Percentiles rank a stretch among this genome's conserved stretches.
phyloP scores from a whole-genome alignment of 2,113 vertebrate genomes.

The Gracilinanus agilis region DNA sequence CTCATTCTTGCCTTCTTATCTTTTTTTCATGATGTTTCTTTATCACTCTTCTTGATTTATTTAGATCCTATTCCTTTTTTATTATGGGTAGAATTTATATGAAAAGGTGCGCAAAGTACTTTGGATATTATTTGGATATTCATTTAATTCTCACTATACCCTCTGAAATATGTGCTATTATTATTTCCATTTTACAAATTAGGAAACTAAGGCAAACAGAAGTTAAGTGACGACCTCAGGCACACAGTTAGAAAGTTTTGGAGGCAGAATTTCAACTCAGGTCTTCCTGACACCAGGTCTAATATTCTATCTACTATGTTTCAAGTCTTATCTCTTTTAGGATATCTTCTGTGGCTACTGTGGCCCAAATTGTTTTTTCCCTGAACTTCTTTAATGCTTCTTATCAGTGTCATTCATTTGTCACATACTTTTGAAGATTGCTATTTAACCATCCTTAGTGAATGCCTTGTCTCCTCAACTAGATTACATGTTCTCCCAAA shows the following conservation, averaged over 20 bases:
- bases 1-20: background rate
- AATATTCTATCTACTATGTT: background rate
- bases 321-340: background rate
- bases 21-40: background rate
- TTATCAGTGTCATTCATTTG: background rate
- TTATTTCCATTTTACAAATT: background rate
- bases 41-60: background rate
- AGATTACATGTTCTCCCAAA: constrained; percentile 19
- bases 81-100: too few relatives aligned
- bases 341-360: background rate
- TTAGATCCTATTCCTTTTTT: background rate
- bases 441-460: background rate
- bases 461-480: constrained; percentile 4
- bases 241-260: background rate
- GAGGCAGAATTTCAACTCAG: background rate
- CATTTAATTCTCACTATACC: too few relatives aligned
- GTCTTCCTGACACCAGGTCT: background rate
- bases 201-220: background rate
- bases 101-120: background rate
- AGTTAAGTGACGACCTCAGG: background rate
- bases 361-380: background rate
- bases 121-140: background rate
- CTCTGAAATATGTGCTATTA: background rate
- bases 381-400: background rate
- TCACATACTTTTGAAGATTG: background rate